Conservation (phyloP, 1,140 invertebrate species). For the Aphidius gifuensis region DNA sequence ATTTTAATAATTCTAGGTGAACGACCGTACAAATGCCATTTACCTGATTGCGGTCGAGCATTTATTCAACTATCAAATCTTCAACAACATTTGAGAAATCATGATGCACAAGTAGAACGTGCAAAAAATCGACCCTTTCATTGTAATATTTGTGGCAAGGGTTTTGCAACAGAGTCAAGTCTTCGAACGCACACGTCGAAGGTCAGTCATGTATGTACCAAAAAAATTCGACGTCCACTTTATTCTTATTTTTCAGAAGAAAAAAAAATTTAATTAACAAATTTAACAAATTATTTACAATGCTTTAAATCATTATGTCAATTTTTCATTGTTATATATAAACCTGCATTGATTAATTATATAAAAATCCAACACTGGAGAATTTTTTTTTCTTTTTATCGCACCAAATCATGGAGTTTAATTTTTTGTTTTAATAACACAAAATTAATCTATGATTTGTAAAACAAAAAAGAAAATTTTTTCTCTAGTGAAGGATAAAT, state of each 20-base stretch:
- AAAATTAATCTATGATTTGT: background rate
- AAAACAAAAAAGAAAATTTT: too few species aligned
- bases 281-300: conserved; percentile 10
- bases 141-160: conserved; percentile 94
- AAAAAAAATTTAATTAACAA: background rate
- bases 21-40: conserved; percentile 93
- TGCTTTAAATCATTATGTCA: background rate
- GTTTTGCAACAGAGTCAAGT: conserved; percentile 93
- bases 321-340: conserved; percentile 10
- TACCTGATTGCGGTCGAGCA: conserved; percentile 90
- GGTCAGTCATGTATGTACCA: conserved; percentile 78
- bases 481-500: background rate
- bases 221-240: conserved; percentile 53
- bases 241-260: conserved; percentile 14
- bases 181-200: conserved; percentile 92
- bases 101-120: conserved; percentile 91
- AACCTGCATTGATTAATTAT: too few species aligned
- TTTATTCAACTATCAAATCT: conserved; percentile 97
- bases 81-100: conserved; percentile 93
- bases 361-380: conserved; percentile 7
- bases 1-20: conserved; percentile 72
- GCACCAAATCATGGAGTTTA: background rate
- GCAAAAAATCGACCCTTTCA: conserved; percentile 94
- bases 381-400: conserved; percentile 5
- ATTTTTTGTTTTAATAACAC: background rate